Evolutionary conservation across 2,113 vertebrate species (phyloP), one percentile per base, ranked within the genome.

Genomic region (Stomatorhinus ivindoensis): DNA sequence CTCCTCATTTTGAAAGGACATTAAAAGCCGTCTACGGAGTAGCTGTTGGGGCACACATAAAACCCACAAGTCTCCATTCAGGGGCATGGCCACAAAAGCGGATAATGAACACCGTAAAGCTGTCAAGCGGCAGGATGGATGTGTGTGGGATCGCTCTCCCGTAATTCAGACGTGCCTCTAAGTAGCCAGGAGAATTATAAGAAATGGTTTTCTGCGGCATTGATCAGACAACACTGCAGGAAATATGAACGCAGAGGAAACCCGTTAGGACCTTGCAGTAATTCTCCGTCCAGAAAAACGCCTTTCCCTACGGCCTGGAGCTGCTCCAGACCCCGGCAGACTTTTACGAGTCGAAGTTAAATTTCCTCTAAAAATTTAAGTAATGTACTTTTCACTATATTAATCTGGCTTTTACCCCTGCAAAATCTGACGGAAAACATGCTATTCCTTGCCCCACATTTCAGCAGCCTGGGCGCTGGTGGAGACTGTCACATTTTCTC

Each of bases 41-140:
- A 95, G 95, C 96, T 95, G 95, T 95, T 97, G 95, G 61, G 95
- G 96, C 96, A 95, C 95, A 95, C 95, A 95, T 96, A 95, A 97
- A 97, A 96, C 96, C 96, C 95, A 95, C 96, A 94, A 89, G 95
- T 94, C 95, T 96, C 96, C 96, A 95, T 97, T 95, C 96, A 98
- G 96, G 96, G 97, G 96, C 95, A 96, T 95, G 95, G 96, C 96
- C 97, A 97, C 97, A 98, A 97, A 65, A 97, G 97, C 97, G 97
- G 98, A 98, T 98, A 98, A 99, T 99, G 97, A 99, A 97, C 96
- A 97, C 96, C 97, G 97, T 99, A 99, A 99, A 99, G 96, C 97
- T 92, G 97, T 99, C 97, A 97, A 94, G 96, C 88, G 96, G 95
- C 97, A 98, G 97, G 97, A 98, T 97, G 97, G 97, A 98, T 97